Evolutionary conservation across 2,888 invertebrate species (phyloP).

Genomic region (Microplitis deprimator): DNA sequence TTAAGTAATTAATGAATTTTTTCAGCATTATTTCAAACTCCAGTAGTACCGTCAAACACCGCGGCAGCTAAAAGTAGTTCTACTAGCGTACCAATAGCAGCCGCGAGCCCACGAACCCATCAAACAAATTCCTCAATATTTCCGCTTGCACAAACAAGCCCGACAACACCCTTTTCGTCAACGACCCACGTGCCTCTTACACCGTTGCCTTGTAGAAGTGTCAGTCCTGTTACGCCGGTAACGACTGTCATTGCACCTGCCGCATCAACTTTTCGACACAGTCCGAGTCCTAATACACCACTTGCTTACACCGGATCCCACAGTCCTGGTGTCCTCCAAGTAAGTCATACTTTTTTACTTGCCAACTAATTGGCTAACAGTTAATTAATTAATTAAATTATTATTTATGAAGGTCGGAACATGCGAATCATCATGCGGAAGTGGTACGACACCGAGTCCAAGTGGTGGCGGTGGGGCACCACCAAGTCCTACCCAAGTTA

Average conservation of each 20-base stretch:
- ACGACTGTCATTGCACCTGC: slow-evolving; percentile 57
- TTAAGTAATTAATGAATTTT: neutral
- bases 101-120: slow-evolving; percentile 68
- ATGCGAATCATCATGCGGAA: slow-evolving; percentile 69
- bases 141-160: slow-evolving; percentile 69
- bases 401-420: slow-evolving; percentile 61
- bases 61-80: slow-evolving; percentile 56
- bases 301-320: slow-evolving; percentile 62
- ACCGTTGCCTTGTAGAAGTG: slow-evolving; percentile 64
- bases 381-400: slow-evolving; percentile 3
- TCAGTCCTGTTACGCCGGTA: slow-evolving; percentile 61
- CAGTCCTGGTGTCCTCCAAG: slow-evolving; percentile 67
- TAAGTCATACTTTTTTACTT: slow-evolving; percentile 38
- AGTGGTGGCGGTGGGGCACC: slow-evolving; percentile 64
- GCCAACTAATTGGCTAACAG: neutral
- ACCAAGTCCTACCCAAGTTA: slow-evolving; percentile 75
- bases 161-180: slow-evolving; percentile 76
- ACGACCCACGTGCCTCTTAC: slow-evolving; percentile 73
- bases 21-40: slow-evolving; percentile 80
- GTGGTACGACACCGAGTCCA: slow-evolving; percentile 68
- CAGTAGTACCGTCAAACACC: slow-evolving; percentile 67
- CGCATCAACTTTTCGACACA: slow-evolving; percentile 64
- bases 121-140: slow-evolving; percentile 57
- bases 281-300: slow-evolving; percentile 65
- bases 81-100: slow-evolving; percentile 59